Evolutionary conservation across 2,888 invertebrate species (phyloP).

Genomic region (Limnephilus marmoratus): DNA sequence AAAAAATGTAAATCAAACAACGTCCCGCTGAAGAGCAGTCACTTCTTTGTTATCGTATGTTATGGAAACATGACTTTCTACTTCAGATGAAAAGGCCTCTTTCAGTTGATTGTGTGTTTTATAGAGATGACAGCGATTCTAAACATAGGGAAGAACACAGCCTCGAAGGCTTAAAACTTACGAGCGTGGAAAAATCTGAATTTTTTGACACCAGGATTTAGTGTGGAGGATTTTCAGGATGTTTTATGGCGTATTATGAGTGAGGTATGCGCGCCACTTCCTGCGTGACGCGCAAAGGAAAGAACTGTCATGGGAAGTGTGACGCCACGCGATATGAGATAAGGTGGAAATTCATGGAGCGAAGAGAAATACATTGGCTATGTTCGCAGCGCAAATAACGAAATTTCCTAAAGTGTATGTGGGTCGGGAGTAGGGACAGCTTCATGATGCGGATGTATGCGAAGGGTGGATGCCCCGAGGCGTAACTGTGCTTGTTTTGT

Average conservation of each 20-base stretch:
- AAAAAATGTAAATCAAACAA: background rate
- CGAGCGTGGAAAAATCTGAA: background rate
- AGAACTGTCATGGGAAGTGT: background rate
- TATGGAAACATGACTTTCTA: background rate
- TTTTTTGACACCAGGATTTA: background rate
- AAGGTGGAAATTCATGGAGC: constrained; percentile 3
- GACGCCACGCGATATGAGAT: background rate
- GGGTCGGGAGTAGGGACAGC: background rate
- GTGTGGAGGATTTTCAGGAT: background rate
- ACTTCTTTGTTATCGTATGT: background rate
- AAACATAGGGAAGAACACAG: background rate
- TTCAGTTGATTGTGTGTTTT: background rate
- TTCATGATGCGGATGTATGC: background rate
- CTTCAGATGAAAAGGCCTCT: background rate
- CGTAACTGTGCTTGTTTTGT: background rate
- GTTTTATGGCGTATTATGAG: background rate
- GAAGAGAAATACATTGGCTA: background rate
- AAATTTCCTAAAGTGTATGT: constrained; percentile 4
- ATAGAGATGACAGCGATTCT: background rate
- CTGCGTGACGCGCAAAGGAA: background rate
- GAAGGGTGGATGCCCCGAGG: background rate
- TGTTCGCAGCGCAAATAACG: background rate
- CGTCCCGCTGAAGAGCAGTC: background rate
- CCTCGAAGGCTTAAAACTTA: background rate
- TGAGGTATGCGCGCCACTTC: background rate